phyloP scores from a whole-genome alignment of 2,888 invertebrate genomes.

The Muscina levida region DNA sequence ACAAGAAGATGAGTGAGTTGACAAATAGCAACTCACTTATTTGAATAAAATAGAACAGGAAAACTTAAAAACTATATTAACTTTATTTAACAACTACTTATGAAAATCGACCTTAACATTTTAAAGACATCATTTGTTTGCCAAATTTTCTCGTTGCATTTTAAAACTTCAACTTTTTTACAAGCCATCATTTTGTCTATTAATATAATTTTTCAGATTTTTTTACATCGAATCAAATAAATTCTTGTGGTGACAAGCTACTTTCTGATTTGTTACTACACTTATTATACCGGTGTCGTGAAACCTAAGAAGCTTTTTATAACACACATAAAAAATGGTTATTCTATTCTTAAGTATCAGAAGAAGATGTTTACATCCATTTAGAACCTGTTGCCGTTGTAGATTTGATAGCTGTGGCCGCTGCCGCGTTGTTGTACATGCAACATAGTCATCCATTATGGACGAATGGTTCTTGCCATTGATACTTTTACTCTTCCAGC shows the following conservation, averaged over 20 bases:
- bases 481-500: constrained; percentile 63
- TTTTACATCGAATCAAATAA: constrained; percentile 3
- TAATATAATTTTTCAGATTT: no score
- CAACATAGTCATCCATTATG: constrained; percentile 16
- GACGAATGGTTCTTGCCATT: constrained; percentile 24
- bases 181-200: no score
- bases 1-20: no score
- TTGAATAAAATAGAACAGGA: no score
- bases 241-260: no score
- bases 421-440: not conserved
- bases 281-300: constrained; percentile 7
- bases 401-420: constrained; percentile 45
- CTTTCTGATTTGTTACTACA: constrained; percentile 39
- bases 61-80: no score
- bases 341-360: constrained; percentile 27
- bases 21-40: no score
- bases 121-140: no score
- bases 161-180: no score
- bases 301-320: not conserved
- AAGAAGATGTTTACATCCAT: constrained; percentile 44
- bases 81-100: no score
- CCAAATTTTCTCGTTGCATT: no score
- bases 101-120: no score
- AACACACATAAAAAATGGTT: constrained; percentile 15
- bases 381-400: constrained; percentile 59